Conservation (phyloP, 1,140 invertebrate species). For the Drosophila pallidifrons region DNA sequence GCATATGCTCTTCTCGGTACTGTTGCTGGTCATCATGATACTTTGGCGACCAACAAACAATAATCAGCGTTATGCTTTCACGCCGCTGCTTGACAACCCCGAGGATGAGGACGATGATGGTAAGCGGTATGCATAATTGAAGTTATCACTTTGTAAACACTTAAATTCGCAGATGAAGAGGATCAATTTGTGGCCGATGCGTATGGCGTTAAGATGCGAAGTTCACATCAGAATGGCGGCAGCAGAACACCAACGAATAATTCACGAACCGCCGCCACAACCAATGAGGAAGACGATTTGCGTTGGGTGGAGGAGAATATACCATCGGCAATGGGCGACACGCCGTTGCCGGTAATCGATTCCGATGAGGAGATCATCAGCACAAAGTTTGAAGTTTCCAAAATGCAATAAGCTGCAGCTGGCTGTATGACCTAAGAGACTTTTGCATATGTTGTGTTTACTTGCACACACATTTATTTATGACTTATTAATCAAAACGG, state of each 20-base stretch:
- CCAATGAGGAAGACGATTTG: conserved; percentile 91
- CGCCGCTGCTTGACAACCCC: conserved; percentile 94
- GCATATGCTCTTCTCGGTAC: conserved; percentile 95
- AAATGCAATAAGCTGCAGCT: conserved; percentile 89
- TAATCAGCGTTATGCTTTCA: conserved; percentile 97
- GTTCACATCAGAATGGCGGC: conserved; percentile 76
- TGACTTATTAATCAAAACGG: conserved; percentile 14
- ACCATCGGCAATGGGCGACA: conserved; percentile 90
- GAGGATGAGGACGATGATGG: conserved; percentile 91
- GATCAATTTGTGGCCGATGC: conserved; percentile 94
- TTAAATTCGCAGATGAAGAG: conserved; percentile 86
- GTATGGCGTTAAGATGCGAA: conserved; percentile 93
- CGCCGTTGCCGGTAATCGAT: conserved; percentile 92
- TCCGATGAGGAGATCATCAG: conserved; percentile 96
- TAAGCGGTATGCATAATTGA: conserved; percentile 18
- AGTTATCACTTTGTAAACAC: background rate
- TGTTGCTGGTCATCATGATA: conserved; percentile 96
- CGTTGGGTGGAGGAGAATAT: conserved; percentile 97
- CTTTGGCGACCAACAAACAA: conserved; percentile 97
- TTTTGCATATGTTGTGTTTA: conserved; percentile 47
- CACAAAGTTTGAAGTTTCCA: conserved; percentile 95
- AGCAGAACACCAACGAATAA: conserved; percentile 53
- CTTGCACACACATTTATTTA: conserved; percentile 56
- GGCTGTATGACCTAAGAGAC: conserved; percentile 67
- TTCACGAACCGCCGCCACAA: conserved; percentile 77